phyloP scores from a whole-genome alignment of 1,140 invertebrate genomes.

The Drosophila punjabiensis region DNA sequence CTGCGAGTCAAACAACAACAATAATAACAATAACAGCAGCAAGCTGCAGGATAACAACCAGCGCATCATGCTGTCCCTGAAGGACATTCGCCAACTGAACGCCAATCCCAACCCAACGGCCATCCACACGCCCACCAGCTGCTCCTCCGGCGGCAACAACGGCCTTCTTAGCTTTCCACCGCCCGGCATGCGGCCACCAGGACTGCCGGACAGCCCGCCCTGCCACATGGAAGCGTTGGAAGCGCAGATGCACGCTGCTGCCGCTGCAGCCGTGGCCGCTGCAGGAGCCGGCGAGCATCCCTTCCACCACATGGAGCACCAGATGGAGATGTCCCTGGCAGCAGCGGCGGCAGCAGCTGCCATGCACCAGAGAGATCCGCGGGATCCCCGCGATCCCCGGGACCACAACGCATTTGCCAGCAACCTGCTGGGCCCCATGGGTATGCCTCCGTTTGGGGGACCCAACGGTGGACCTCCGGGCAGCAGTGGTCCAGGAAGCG shows the following conservation, averaged over 20 bases:
- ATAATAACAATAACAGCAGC: conserved; percentile 76
- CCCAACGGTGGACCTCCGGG: conserved; percentile 43
- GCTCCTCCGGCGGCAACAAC: conserved; percentile 37
- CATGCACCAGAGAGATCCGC: conserved; percentile 63
- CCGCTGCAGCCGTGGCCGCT: conserved; percentile 74
- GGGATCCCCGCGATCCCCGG: conserved; percentile 59
- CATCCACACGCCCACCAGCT: conserved; percentile 66
- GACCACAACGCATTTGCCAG: conserved; percentile 84
- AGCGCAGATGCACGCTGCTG: conserved; percentile 82
- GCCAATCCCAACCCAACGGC: conserved; percentile 74
- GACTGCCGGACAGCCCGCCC: conserved; percentile 68
- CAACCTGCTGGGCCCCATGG: conserved; percentile 85
- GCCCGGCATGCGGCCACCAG: conserved; percentile 63
- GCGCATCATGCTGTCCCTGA: conserved; percentile 81
- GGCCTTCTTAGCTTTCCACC: conserved; percentile 65
- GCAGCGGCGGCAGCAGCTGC: conserved; percentile 80
- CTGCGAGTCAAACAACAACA: conserved; percentile 64
- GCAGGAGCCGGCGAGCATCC: conserved; percentile 72
- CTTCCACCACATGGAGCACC: conserved; percentile 84
- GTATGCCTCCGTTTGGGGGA: conserved; percentile 82
- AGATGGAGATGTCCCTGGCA: conserved; percentile 84
- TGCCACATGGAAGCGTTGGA: conserved; percentile 81
- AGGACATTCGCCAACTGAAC: conserved; percentile 83
- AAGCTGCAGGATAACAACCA: conserved; percentile 85
- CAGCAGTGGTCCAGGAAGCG: conserved; percentile 33